Base-by-base conservation (phyloP, 2,797 vertebrate species). In the Danio kyathit region DNA sequence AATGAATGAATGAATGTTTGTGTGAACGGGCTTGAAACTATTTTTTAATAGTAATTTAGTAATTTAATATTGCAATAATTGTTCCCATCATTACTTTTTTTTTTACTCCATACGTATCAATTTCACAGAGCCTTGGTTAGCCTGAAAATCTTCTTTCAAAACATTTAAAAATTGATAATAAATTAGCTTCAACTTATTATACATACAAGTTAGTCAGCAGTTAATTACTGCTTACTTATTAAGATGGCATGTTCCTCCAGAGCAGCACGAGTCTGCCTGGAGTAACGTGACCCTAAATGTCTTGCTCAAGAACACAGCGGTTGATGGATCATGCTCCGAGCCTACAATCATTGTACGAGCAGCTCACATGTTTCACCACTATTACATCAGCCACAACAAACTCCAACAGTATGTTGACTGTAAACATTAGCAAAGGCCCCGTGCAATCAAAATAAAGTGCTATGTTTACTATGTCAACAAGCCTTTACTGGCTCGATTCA, bases 381-480 rank as follows among this genome's bases (percentile, higher is more conserved):
- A 41, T 19, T 43, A 51, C 66, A 7, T 43, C 46, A 72, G 46
- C 48, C 40, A 43, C 57, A 71, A 63, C 57, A 61, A 63, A 43
- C 67, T 61, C 43, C 21, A 56, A 19, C 0, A 0, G 29, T 5
- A 60, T 38, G 17, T 44, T 54, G 48, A 63, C 48, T 54, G 57
- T 71, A 72, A 72, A 72, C 77, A 79, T 72, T 16, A 54, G 57
- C n/a, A n/a, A 61, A 19, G 54, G 38, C 43, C n/a, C 11, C n/a
- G 43, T 52, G n/a, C 38, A 61, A 71, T 72, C 56, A 61, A 61
- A 79, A 71, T 79, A 61, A 70, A 52, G 56, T 41, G n/a, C n/a
- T 13, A 1, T 78, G 46, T 71, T 49, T 63, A 44, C 38, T 41
- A 43, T 4, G 2, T 79, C 46, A 79, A 72, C 77, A 72, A 44